phyloP scores from a whole-genome alignment of 2,797 vertebrate genomes.

The Sebastes variabilis region DNA sequence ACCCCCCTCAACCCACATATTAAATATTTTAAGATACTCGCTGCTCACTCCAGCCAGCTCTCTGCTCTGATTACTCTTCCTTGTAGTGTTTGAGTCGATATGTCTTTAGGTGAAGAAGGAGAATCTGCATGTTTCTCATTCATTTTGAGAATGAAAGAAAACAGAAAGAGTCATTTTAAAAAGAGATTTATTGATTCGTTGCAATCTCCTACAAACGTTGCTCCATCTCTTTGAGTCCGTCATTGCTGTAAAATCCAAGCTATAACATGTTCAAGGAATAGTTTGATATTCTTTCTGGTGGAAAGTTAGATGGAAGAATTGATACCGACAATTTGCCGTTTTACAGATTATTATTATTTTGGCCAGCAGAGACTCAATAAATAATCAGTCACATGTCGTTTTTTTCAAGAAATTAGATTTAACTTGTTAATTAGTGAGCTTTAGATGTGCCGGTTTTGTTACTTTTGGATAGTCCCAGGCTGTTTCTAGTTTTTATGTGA shows the following conservation, averaged over 20 bases:
- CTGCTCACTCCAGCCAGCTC: constrained; percentile 32
- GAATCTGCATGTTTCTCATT: neutral
- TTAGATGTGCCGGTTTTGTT: neutral
- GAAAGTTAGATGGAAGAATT: neutral
- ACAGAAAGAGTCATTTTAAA: neutral
- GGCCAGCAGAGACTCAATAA: neutral
- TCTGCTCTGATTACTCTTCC: constrained; percentile 25
- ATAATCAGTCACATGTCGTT: neutral
- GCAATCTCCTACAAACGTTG: neutral
- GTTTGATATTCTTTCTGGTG: neutral
- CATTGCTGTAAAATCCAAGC: neutral
- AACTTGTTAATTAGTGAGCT: neutral
- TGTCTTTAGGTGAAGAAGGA: neutral
- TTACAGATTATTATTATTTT: neutral
- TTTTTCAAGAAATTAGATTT: neutral
- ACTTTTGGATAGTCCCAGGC: neutral
- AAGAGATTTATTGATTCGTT: neutral
- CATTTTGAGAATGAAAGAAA: neutral
- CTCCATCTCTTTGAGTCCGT: neutral
- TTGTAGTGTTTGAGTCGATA: neutral
- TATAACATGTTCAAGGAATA: neutral
- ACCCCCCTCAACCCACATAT: constrained; percentile 24
- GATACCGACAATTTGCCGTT: neutral
- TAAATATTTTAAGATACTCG: constrained; percentile 56
- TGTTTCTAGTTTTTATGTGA: neutral